phyloP scores from a whole-genome alignment of 2,888 invertebrate genomes.

The Pyrrhia umbra region DNA sequence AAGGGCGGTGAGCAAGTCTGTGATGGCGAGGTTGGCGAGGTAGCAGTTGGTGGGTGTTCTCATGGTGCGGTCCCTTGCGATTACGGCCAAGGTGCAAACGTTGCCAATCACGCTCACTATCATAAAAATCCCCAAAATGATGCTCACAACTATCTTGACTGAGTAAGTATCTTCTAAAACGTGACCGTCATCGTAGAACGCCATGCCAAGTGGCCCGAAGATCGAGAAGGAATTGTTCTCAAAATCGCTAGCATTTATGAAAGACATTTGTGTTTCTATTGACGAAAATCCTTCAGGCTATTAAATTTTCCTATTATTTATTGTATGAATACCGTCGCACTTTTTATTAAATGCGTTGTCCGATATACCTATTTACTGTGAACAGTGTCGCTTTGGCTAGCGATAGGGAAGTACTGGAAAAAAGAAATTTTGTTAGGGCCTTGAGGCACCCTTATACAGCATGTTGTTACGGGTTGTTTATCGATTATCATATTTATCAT shows the following conservation, averaged over 20 bases:
- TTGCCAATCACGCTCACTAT: slow-evolving; percentile 93
- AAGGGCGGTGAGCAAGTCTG: slow-evolving; percentile 93
- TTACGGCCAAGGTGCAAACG: slow-evolving; percentile 94
- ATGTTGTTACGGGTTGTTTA: slow-evolving; percentile 52
- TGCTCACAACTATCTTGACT: slow-evolving; percentile 86
- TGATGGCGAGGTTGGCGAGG: slow-evolving; percentile 94
- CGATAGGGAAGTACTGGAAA: slow-evolving; percentile 69
- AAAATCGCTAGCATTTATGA: slow-evolving; percentile 64
- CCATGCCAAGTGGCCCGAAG: slow-evolving; percentile 79
- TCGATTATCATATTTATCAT: neutral
- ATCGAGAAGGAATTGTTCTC: slow-evolving; percentile 78
- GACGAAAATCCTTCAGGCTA: slow-evolving; percentile 2
- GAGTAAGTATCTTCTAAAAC: slow-evolving; percentile 73
- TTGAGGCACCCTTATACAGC: slow-evolving; percentile 66
- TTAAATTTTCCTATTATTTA: neutral
- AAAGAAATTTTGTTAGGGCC: slow-evolving; percentile 58
- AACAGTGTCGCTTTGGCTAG: slow-evolving; percentile 62
- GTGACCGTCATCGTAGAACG: slow-evolving; percentile 68
- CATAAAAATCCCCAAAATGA: slow-evolving; percentile 91
- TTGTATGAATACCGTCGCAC: slow-evolving; percentile 5
- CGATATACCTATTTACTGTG: slow-evolving; percentile 22
- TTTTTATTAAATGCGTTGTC: slow-evolving; percentile 1
- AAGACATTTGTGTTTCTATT: slow-evolving; percentile 43
- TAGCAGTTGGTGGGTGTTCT: slow-evolving; percentile 96
- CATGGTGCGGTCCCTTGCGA: slow-evolving; percentile 93